Evolutionary conservation across 2,888 invertebrate genomes (phyloP), one percentile per base, ranked within the genome.

Genomic region (Epistrophe grossulariae): DNA sequence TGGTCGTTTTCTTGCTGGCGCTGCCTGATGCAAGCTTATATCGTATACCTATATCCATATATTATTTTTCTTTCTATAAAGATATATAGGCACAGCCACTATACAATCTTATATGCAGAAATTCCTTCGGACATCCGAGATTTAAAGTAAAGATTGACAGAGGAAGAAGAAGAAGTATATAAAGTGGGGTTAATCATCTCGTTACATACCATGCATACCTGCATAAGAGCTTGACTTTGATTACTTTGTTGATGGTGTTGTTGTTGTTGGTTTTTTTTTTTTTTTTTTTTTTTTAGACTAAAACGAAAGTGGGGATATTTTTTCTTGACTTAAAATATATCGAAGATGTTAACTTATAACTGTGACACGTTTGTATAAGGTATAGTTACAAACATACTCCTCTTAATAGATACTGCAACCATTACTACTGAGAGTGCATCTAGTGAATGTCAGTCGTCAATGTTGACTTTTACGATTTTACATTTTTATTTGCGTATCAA

Each of bases 401-500:
- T 40, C 50, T 64, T 50, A 24, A 43, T 52, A 62, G 24, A 45
- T 60, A 55, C n/a, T 50, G 24, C 24, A 64, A 62, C 48, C 19
- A n/a, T 55, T 17, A 57, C 19, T 4, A 48, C 28, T 57, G 31
- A 59, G 62, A 62, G 62, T 62, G 62, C 62, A 31, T 55, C 55
- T n/a, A 77, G 24, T 79, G 62, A 48, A 71, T 62, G 55, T 28
- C 74, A 24, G 60, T 24, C 52, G 73, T 48, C 52, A 62, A 35
- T 60, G 72, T 64, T 72, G 76, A 76, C 60, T 80, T 77, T 48
- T 73, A 77, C 80, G 84, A 80, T 72, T 72, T 73, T 59, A 79
- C 83, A 45, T 84, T 84, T 84, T 80, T 77, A 77, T 85, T 85
- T 85, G 78, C 81, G 77, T 81, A 81, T 85, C 81, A 85, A 81